These are phyloP conservation scores for Eutolmus rufibarbis DNA, from an alignment of 2,888 invertebrate genomes.

Conservation along the genomic window DNA sequence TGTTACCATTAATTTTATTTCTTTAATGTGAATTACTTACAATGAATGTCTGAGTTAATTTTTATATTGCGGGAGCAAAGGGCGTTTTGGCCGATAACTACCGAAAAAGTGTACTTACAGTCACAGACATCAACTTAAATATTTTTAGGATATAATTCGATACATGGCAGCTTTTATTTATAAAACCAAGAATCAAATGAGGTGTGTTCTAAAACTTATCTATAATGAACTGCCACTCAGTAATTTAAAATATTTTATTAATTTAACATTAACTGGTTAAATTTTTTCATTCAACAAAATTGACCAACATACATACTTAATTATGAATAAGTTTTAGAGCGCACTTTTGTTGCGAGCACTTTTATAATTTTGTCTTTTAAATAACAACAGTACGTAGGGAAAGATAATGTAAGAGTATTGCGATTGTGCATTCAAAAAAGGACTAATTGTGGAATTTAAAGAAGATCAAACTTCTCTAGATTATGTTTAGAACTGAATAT, in stretches of 20 bases:
- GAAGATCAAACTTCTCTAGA: neutral
- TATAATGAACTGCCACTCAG: neutral
- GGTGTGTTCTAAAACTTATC: neutral
- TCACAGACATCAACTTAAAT: neutral
- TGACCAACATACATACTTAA: neutral
- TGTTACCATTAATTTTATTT: neutral
- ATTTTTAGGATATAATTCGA: neutral
- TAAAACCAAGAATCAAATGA: neutral
- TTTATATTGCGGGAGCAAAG: neutral
- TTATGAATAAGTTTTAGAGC: neutral
- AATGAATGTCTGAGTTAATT: neutral
- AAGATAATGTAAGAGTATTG: neutral
- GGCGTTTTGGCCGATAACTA: neutral
- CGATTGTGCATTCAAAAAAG: neutral
- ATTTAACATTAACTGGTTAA: neutral
- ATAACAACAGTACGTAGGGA: neutral
- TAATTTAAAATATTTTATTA: neutral
- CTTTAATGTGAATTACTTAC: neutral
- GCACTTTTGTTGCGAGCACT: neutral
- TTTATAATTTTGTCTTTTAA: neutral
- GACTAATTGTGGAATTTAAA: neutral
- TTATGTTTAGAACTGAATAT: neutral
- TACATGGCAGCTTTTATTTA: neutral
- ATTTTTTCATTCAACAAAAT: neutral
- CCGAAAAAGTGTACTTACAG: constrained; percentile 11